Percentiles rank a stretch among this genome's conserved stretches.
Evolutionary conservation across 1,140 invertebrate species (phyloP).

Genomic region (Drosophila aff.): DNA sequence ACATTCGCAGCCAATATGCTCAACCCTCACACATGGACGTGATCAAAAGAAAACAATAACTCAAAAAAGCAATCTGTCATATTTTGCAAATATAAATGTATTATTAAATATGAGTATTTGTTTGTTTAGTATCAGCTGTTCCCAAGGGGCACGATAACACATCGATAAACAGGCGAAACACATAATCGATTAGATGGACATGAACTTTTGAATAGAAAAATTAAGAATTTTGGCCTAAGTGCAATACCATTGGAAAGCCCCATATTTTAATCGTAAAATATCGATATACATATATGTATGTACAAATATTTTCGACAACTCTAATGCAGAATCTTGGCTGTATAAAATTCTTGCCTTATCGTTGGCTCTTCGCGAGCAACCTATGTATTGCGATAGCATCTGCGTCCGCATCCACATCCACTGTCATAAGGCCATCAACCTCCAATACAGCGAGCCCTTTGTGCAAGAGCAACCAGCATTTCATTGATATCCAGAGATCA

Average conservation of each 20-base stretch:
- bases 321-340: slow-evolving; percentile 53
- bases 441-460: not conserved
- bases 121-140: not conserved
- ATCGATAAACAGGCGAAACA: not conserved
- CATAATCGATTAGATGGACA: not conserved
- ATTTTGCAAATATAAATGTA: not conserved
- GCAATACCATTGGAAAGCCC: not conserved
- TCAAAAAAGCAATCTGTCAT: not conserved
- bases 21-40: not conserved
- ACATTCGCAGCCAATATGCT: not conserved
- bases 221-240: not conserved
- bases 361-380: slow-evolving; percentile 44
- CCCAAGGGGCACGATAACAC: not conserved
- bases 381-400: slow-evolving; percentile 16
- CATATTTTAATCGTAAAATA: not conserved
- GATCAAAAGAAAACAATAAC: not conserved
- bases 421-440: slow-evolving; percentile 10
- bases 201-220: not conserved
- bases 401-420: not conserved
- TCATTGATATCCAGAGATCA: slow-evolving; percentile 4
- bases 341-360: slow-evolving; percentile 43
- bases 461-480: slow-evolving; percentile 1
- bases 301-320: not conserved
- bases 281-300: not conserved
- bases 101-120: not conserved